Evolutionary conservation across 2,888 invertebrate species (phyloP), one percentile per base, ranked within the genome.

Genomic region (Megamerina dolium): DNA sequence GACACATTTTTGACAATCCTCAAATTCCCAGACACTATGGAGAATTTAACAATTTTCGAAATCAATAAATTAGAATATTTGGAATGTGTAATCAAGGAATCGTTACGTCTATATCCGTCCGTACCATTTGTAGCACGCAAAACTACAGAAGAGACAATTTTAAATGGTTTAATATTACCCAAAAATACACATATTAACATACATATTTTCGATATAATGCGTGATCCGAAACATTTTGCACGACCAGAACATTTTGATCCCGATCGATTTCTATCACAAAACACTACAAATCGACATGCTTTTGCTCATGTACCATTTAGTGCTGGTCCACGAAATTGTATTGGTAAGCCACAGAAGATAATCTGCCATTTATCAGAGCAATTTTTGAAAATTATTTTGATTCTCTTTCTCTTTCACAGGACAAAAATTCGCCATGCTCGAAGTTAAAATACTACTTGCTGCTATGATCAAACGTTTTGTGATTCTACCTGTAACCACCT

Each of bases 271-370:
- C 60, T 81, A 29, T 77, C 79, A 0, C 80, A 84, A 56, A 76
- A 76, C 53, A 62, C 70, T 10, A 45, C 57, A 2, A 63, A 66
- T 18, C 70, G 81, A 21, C 81, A 83, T 67, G 79, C 80, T 0
- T 83, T 76, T 51, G 74, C 78, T 0, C 83, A 77, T 57, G 74
- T 83, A 42, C 82, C 83, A 0, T 83, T 83, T 49, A 82, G 82
- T 58, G 82, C 81, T 1, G 83, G 83, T 3, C 77, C 78, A 0
- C 74, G 83, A 19, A 83, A 83, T 62, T 83, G 83, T 54, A 81
- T 83, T 51, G 83, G 81, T 80, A 69, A 59, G 43, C n/a, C n/a
- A n/a, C n/a, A n/a, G n/a, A n/a, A n/a, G n/a, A n/a, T n/a, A n/a
- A n/a, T n/a, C n/a, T n/a, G n/a, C n/a, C n/a, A n/a, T n/a, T n/a